phyloP scores from a whole-genome alignment of 1,140 invertebrate genomes.

The Apocrypta bakeri region DNA sequence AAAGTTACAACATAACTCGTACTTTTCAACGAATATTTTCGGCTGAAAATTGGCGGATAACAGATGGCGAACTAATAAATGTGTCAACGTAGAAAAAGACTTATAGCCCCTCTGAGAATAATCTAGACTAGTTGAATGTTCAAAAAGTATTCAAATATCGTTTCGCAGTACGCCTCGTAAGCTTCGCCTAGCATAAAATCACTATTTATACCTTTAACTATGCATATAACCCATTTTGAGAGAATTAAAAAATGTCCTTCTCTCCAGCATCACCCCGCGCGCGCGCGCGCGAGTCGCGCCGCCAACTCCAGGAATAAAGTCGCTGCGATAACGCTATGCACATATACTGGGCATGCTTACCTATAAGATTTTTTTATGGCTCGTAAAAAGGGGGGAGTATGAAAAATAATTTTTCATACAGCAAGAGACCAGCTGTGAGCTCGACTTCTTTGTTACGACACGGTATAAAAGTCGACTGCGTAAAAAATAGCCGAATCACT shows the following conservation, averaged over 20 bases:
- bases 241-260: constrained; percentile 9
- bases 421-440: neutral
- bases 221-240: neutral
- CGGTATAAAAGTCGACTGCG: constrained; percentile 6
- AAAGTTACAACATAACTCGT: constrained; percentile 6
- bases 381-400: constrained; percentile 24
- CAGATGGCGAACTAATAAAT: neutral
- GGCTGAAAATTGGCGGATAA: neutral
- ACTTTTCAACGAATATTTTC: neutral
- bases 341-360: neutral
- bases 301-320: neutral
- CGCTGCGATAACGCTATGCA: constrained; percentile 20
- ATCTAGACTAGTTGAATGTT: neutral
- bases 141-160: neutral
- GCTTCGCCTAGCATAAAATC: neutral
- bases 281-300: no score
- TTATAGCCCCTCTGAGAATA: neutral
- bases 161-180: neutral
- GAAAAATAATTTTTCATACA: constrained; percentile 30
- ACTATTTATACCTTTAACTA: neutral
- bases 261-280: neutral
- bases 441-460: constrained; percentile 2
- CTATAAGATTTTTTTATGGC: constrained; percentile 22
- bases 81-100: neutral
- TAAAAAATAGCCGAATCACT: constrained; percentile 13